Evolutionary conservation across 2,888 invertebrate species (phyloP).

Genomic region (Oxyteleia sp.): DNA sequence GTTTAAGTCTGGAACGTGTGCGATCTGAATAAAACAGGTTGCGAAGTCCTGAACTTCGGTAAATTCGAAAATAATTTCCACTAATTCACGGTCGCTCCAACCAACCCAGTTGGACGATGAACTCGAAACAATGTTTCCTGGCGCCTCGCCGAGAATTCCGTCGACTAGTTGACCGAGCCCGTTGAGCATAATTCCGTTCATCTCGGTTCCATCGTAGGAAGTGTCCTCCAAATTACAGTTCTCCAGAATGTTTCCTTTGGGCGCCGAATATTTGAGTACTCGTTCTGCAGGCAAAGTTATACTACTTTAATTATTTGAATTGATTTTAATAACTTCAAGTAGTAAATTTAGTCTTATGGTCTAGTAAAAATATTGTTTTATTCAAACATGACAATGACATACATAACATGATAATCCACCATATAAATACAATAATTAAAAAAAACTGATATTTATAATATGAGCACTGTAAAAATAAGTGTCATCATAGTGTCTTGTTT

Average conservation of each 20-base stretch:
- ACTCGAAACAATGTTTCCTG: conserved; percentile 82
- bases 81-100: conserved; percentile 92
- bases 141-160: conserved; percentile 91
- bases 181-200: conserved; percentile 89
- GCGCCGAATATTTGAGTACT: conserved; percentile 91
- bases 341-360: no score
- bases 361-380: no score
- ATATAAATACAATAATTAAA: no score
- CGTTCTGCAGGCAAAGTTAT: conserved; percentile 88
- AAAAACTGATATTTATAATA: no score
- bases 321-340: no score
- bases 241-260: conserved; percentile 90
- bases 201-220: conserved; percentile 92
- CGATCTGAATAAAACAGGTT: conserved; percentile 83
- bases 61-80: conserved; percentile 95
- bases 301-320: no score
- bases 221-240: conserved; percentile 92
- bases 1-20: conserved; percentile 92
- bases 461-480: no score
- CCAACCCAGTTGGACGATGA: conserved; percentile 92
- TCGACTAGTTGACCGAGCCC: conserved; percentile 95
- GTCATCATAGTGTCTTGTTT: no score
- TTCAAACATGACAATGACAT: no score
- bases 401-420: no score
- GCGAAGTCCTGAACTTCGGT: conserved; percentile 92